Percentiles rank a stretch among this genome's conserved stretches.
Conservation (phyloP, 1,140 invertebrate species). For the Brachionus angularis region DNA sequence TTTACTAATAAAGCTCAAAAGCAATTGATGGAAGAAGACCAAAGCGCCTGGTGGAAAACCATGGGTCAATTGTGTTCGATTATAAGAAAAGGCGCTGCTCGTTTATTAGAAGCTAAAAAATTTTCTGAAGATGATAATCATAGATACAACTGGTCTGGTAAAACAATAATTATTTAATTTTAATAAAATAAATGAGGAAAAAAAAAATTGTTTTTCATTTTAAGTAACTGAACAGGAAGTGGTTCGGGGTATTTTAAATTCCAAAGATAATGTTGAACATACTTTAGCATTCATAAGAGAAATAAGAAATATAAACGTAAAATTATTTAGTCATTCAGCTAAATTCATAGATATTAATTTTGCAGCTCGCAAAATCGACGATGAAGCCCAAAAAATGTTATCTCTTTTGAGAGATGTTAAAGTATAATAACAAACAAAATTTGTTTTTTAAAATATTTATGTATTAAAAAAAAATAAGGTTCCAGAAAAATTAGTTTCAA, state of each 20-base stretch:
- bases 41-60: constrained; percentile 94
- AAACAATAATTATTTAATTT: constrained; percentile 44
- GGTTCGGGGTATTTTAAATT: constrained; percentile 86
- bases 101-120: constrained; percentile 75
- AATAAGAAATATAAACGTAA: constrained; percentile 94
- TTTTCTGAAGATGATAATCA: constrained; percentile 89
- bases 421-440: constrained; percentile 64
- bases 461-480: constrained; percentile 46
- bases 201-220: constrained; percentile 40
- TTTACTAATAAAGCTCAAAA: constrained; percentile 95
- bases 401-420: constrained; percentile 80
- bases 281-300: constrained; percentile 83
- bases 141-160: constrained; percentile 98
- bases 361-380: constrained; percentile 89
- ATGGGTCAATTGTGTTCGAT: constrained; percentile 89
- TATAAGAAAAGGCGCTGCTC: constrained; percentile 80
- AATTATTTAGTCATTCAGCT: constrained; percentile 80
- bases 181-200: constrained; percentile 19
- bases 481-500: not conserved
- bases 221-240: constrained; percentile 92
- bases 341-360: constrained; percentile 82
- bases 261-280: constrained; percentile 90
- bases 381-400: constrained; percentile 82
- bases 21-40: constrained; percentile 59
- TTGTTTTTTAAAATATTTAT: constrained; percentile 34